These are phyloP conservation scores for Lymantria monacha DNA, from an alignment of 2,888 invertebrate genomes.

Conservation along the genomic window DNA sequence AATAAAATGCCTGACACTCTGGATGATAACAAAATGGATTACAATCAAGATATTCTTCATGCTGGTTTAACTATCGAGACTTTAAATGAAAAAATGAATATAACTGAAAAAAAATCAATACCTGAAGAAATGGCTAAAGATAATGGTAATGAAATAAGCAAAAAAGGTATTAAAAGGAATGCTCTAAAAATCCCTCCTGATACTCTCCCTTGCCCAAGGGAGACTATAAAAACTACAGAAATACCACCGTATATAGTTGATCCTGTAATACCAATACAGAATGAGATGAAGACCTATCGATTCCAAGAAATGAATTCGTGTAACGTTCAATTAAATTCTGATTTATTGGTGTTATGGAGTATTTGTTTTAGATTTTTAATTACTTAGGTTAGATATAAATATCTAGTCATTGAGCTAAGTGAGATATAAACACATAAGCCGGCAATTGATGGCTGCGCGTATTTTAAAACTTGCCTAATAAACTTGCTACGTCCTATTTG, in stretches of 20 bases:
- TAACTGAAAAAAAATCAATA: slow-evolving; percentile 54
- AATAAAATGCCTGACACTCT: slow-evolving; percentile 64
- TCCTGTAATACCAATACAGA: slow-evolving; percentile 70
- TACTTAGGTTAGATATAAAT: slow-evolving; percentile 55
- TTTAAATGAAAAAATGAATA: slow-evolving; percentile 56
- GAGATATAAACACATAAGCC: slow-evolving; percentile 59
- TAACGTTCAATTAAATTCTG: slow-evolving; percentile 27
- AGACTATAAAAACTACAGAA: slow-evolving; percentile 62
- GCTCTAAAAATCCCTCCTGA: slow-evolving; percentile 69
- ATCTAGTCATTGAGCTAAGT: slow-evolving; percentile 53
- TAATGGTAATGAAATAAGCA: slow-evolving; percentile 46
- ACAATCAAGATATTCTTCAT: slow-evolving; percentile 62
- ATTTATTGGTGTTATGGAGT: slow-evolving; percentile 52
- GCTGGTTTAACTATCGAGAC: slow-evolving; percentile 65
- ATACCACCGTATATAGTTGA: slow-evolving; percentile 59
- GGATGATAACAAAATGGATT: slow-evolving; percentile 58
- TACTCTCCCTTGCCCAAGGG: slow-evolving; percentile 66
- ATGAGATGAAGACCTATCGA: slow-evolving; percentile 75
- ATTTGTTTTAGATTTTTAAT: slow-evolving; percentile 63
- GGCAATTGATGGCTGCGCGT: slow-evolving; percentile 41
- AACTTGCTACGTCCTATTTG: slow-evolving; percentile 28
- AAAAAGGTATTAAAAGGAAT: slow-evolving; percentile 63
- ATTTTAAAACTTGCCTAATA: slow-evolving; percentile 22
- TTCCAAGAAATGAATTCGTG: slow-evolving; percentile 62
- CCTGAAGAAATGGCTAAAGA: slow-evolving; percentile 40